These are phyloP conservation scores for Megaustenia siamemsis DNA, from an alignment of 2,888 invertebrate species.

Conservation along the genomic window DNA sequence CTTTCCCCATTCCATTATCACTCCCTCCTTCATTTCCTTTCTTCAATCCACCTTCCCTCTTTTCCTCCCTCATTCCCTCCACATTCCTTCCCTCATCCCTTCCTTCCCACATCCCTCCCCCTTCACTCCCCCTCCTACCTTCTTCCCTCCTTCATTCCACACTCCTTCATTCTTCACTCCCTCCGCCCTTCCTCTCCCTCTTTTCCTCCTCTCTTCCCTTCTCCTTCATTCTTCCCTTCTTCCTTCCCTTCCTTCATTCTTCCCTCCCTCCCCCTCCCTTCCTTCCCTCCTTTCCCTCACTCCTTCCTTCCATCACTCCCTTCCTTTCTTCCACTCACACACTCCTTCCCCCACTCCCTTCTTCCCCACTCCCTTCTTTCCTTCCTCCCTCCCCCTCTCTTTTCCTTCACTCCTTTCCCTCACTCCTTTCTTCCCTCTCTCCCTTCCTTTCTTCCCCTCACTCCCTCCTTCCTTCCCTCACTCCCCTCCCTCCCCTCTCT, in stretches of 20 bases:
- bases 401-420: neutral
- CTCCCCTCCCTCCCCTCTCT: neutral
- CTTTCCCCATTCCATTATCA: too few relatives aligned
- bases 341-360: constrained; percentile 13
- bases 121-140: too few relatives aligned
- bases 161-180: neutral
- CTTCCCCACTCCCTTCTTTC: neutral
- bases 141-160: too few relatives aligned
- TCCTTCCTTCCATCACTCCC: constrained; percentile 13
- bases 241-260: constrained; percentile 11
- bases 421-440: neutral
- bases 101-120: too few relatives aligned
- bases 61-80: too few relatives aligned
- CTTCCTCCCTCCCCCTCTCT: neutral
- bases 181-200: constrained; percentile 8
- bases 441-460: neutral
- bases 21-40: too few relatives aligned
- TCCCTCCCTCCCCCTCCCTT: constrained; percentile 16
- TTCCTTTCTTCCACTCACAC: constrained; percentile 13
- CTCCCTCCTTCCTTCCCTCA: neutral
- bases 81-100: too few relatives aligned
- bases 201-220: constrained; percentile 24
- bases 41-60: too few relatives aligned
- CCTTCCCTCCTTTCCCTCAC: constrained; percentile 3
- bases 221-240: constrained; percentile 33